phyloP scores from a whole-genome alignment of 1,140 invertebrate genomes.

The Dinoponera quadriceps region DNA sequence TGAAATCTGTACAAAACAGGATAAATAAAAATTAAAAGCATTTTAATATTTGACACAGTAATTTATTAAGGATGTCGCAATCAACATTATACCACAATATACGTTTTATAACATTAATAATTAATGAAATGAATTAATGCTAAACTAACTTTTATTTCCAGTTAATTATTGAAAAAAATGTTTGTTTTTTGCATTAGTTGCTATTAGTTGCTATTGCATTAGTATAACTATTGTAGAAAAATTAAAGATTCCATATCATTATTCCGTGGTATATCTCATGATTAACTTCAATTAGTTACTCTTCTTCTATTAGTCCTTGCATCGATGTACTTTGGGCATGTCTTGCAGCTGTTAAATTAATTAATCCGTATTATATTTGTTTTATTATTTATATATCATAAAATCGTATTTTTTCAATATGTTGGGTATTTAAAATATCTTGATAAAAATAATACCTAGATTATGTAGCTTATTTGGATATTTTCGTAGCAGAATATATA shows the following conservation, averaged over 20 bases:
- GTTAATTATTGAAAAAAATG: too few species aligned
- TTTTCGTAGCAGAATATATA: constrained; percentile 30
- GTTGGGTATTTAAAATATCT: too few species aligned
- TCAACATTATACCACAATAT: not conserved
- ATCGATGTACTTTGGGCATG: not conserved
- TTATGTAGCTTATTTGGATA: not conserved
- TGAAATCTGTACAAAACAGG: not conserved
- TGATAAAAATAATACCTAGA: constrained; percentile 38
- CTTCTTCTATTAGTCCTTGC: constrained; percentile 16
- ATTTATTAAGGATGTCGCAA: constrained; percentile 22
- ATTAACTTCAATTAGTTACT: not conserved
- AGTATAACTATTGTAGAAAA: not conserved
- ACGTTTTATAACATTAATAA: constrained; percentile 18
- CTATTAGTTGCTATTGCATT: too few species aligned
- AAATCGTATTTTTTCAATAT: not conserved
- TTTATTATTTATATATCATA: not conserved
- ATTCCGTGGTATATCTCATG: not conserved
- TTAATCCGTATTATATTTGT: not conserved
- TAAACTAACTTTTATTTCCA: too few species aligned
- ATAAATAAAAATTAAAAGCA: not conserved
- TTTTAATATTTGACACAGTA: constrained; percentile 22
- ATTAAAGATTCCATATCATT: not conserved
- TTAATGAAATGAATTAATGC: not conserved
- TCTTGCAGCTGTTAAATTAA: not conserved
- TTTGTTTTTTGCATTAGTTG: too few species aligned